Conservation (phyloP, 1,140 invertebrate species). For the Amphibalanus amphitrite region DNA sequence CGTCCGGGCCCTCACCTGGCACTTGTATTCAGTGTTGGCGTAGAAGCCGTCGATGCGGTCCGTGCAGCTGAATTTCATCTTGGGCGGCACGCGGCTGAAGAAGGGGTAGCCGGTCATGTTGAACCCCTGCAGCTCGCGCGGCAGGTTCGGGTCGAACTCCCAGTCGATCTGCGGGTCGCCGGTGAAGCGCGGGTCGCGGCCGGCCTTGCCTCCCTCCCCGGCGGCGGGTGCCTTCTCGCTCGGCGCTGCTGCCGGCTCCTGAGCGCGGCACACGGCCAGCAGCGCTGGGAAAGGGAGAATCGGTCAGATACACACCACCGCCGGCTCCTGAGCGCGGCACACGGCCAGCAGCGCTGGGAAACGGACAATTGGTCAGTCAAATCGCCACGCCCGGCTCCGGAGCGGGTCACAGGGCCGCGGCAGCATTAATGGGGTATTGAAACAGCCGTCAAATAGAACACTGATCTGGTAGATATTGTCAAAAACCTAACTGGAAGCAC, state of each 20-base stretch:
- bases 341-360: too few species aligned
- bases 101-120: conserved; percentile 79
- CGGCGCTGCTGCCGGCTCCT: background rate
- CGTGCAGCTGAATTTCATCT: conserved; percentile 73
- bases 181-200: conserved; percentile 42
- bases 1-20: conserved; percentile 45
- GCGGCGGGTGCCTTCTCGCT: conserved; percentile 18
- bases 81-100: conserved; percentile 50
- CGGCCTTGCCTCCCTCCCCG: conserved; percentile 24
- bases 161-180: conserved; percentile 80
- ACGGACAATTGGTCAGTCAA: background rate
- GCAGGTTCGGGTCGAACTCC: conserved; percentile 71
- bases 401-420: background rate
- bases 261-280: background rate
- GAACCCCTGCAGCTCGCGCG: conserved; percentile 66
- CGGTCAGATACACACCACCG: background rate
- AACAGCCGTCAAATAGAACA: background rate
- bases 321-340: too few species aligned
- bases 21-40: conserved; percentile 70
- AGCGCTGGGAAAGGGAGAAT: background rate
- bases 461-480: too few species aligned
- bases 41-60: conserved; percentile 83
- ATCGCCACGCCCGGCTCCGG: too few species aligned
- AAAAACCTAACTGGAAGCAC: background rate
- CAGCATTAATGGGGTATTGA: background rate